These are phyloP conservation scores for Amitus sp. DNA, from an alignment of 2,888 invertebrate genomes.

Conservation along the genomic window DNA sequence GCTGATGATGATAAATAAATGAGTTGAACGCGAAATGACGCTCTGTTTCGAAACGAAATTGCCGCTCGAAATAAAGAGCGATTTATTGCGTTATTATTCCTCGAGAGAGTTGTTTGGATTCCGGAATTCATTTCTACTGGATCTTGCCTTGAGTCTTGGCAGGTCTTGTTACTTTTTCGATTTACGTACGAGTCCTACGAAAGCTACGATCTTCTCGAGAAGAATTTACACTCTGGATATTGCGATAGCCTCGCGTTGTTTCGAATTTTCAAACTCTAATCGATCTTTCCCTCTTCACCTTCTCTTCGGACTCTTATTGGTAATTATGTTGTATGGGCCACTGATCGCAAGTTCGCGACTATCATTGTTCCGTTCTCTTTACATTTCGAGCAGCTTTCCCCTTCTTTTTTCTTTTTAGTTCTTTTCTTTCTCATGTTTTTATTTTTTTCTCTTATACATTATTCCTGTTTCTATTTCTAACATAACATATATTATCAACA, in stretches of 20 bases:
- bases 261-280: slow-evolving; percentile 19
- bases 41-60: too few species aligned
- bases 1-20: too few species aligned
- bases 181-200: slow-evolving; percentile 32
- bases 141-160: slow-evolving; percentile 18
- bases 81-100: slow-evolving; percentile 34
- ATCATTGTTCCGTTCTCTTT: slow-evolving; percentile 51
- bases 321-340: slow-evolving; percentile 53
- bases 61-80: background rate
- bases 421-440: too few species aligned
- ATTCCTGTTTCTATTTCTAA: too few species aligned
- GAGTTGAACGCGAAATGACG: too few species aligned
- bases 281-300: slow-evolving; percentile 3
- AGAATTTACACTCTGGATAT: slow-evolving; percentile 32
- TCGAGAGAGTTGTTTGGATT: slow-evolving; percentile 33
- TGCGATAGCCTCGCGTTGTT: slow-evolving; percentile 18
- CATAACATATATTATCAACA: too few species aligned
- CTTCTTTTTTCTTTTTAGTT: too few species aligned
- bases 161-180: slow-evolving; percentile 36
- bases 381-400: slow-evolving; percentile 28
- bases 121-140: slow-evolving; percentile 32
- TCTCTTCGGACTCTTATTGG: slow-evolving; percentile 46
- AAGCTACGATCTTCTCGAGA: slow-evolving; percentile 23
- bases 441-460: too few species aligned
- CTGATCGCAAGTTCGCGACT: slow-evolving; percentile 53